Evolutionary conservation across 2,797 vertebrate genomes (phyloP).

Genomic region (Leptoclinus maculatus): DNA sequence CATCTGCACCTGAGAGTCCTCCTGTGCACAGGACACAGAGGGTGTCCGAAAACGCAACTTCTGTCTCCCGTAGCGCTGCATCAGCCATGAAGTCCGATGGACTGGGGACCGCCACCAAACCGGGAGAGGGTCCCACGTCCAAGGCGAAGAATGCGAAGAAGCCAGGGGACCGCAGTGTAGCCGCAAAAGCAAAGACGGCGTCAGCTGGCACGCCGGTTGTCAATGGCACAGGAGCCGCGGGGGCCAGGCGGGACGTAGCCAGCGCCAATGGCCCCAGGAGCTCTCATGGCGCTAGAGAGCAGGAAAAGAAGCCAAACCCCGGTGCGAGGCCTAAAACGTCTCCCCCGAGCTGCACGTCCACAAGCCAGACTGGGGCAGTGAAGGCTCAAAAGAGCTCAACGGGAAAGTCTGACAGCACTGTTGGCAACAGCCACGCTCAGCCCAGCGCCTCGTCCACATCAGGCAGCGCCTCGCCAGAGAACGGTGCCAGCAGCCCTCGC

Average conservation of each 20-base stretch:
- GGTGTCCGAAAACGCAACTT: conserved; percentile 67
- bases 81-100: conserved; percentile 97
- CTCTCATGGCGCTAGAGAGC: conserved; percentile 79
- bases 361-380: conserved; percentile 74
- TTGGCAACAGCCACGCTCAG: conserved; percentile 73
- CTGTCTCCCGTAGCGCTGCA: conserved; percentile 68
- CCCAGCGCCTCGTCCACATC: conserved; percentile 71
- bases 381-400: conserved; percentile 83
- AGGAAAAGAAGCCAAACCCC: conserved; percentile 84
- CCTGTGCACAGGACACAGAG: conserved; percentile 77
- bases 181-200: conserved; percentile 86
- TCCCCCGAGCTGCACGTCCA: conserved; percentile 75
- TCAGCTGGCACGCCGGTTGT: conserved; percentile 81
- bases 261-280: conserved; percentile 81
- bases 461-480: conserved; percentile 83
- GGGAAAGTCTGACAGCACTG: conserved; percentile 74
- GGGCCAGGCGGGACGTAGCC: conserved; percentile 77
- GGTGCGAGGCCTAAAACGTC: conserved; percentile 91
- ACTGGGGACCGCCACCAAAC: conserved; percentile 87
- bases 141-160: conserved; percentile 88
- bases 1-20: conserved; percentile 79
- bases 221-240: conserved; percentile 80
- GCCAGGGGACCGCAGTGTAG: conserved; percentile 79
- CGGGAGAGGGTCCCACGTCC: conserved; percentile 83
- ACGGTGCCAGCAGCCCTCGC: conserved; percentile 75